A percentile compares a stretch with the other conserved stretches of the same genome.
phyloP scores from a whole-genome alignment of 2,888 invertebrate species.

The Limenitis camilla region DNA sequence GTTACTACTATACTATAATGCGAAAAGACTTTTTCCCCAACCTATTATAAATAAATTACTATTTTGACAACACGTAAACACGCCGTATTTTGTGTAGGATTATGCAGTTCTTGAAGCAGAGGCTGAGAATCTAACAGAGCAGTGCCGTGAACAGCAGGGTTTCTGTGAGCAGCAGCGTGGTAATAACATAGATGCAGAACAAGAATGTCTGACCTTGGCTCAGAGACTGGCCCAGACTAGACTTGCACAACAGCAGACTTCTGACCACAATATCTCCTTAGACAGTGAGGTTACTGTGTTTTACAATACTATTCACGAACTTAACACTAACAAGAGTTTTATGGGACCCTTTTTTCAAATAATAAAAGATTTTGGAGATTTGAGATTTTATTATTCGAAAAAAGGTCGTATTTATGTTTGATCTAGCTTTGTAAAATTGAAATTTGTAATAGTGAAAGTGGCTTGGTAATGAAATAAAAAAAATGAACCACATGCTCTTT shows the following conservation, averaged over 20 bases:
- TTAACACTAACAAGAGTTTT: neutral
- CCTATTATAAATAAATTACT: too few species aligned
- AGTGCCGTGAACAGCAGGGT: slow-evolving; percentile 73
- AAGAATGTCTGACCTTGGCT: slow-evolving; percentile 48
- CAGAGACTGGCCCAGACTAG: slow-evolving; percentile 48
- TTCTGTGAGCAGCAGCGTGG: slow-evolving; percentile 76
- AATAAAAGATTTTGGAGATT: too few species aligned
- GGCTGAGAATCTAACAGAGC: slow-evolving; percentile 62
- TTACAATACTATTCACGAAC: neutral
- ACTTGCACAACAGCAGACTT: slow-evolving; percentile 40
- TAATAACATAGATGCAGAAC: slow-evolving; percentile 70
- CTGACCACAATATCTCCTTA: slow-evolving; percentile 42
- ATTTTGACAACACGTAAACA: neutral
- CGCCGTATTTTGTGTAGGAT: slow-evolving; percentile 48
- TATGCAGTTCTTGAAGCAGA: slow-evolving; percentile 63
- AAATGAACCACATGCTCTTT: too few species aligned
- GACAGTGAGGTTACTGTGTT: slow-evolving; percentile 53
- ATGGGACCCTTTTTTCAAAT: neutral
- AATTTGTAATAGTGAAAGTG: too few species aligned
- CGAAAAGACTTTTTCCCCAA: too few species aligned
- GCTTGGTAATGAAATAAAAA: too few species aligned
- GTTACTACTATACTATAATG: too few species aligned
- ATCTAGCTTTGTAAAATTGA: too few species aligned
- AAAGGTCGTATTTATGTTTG: too few species aligned
- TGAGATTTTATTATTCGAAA: too few species aligned